phyloP scores from a whole-genome alignment of 1,140 invertebrate genomes.

The Platorchestia sp. region DNA sequence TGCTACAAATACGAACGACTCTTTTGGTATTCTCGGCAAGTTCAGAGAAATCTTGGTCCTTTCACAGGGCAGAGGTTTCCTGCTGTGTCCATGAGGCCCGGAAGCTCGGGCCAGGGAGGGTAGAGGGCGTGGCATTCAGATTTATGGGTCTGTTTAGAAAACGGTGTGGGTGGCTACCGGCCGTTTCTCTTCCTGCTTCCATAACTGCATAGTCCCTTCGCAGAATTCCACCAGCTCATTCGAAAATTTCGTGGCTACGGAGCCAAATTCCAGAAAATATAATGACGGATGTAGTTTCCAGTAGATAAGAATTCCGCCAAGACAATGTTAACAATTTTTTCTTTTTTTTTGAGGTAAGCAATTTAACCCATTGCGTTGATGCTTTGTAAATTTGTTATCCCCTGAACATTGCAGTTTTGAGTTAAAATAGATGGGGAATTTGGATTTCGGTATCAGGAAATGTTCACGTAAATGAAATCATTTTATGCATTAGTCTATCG shows the following conservation, averaged over 20 bases:
- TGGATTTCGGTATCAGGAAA: neutral
- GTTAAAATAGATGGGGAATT: neutral
- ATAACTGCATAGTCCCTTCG: neutral
- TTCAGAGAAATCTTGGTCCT: constrained; percentile 7
- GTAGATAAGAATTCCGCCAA: neutral
- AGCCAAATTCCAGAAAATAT: no score
- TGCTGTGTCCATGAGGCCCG: neutral
- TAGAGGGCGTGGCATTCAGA: constrained; percentile 13
- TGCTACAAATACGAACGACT: neutral
- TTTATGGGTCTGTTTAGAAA: constrained; percentile 27
- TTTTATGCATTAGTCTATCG: neutral
- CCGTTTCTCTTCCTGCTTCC: constrained; percentile 10
- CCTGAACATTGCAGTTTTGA: neutral
- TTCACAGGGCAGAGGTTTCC: neutral
- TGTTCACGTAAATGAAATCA: neutral
- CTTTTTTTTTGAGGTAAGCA: neutral
- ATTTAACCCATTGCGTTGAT: neutral
- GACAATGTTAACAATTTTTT: neutral
- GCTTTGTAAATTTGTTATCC: neutral
- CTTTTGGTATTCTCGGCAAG: neutral
- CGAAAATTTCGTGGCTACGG: neutral
- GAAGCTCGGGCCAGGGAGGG: neutral
- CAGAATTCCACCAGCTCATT: neutral
- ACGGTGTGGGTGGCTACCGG: constrained; percentile 1
- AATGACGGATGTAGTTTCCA: no score